A percentile compares a stretch with the other conserved stretches of the same genome.
Evolutionary conservation across 92 coral and sea anemone genomes (phyloP).

Genomic region (Diadumene lineata): DNA sequence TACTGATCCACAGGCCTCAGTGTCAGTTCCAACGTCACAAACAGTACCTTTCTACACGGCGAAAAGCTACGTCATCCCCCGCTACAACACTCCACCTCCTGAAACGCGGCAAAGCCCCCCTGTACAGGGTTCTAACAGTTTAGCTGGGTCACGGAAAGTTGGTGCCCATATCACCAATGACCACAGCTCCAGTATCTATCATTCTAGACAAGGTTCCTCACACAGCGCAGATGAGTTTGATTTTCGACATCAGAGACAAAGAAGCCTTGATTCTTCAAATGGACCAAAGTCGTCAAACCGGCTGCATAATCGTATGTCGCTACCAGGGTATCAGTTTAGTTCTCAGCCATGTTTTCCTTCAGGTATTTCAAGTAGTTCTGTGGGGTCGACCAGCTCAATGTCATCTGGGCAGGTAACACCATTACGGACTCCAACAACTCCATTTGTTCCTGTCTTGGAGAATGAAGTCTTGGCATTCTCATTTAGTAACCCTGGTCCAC

Average conservation of each 20-base stretch:
- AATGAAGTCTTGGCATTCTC: slow-evolving; percentile 70
- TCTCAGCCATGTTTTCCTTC: slow-evolving; percentile 68
- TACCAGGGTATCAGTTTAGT: slow-evolving; percentile 51
- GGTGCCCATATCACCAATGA: slow-evolving; percentile 3
- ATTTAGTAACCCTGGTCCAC: slow-evolving; percentile 57
- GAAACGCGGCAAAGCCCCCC: slow-evolving; percentile 79
- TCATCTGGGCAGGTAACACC: slow-evolving; percentile 98
- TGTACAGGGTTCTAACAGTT: slow-evolving; percentile 49
- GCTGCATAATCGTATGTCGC: slow-evolving; percentile 63
- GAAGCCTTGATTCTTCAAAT: slow-evolving; percentile 31
- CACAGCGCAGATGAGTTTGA: slow-evolving; percentile 71
- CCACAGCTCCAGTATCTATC: slow-evolving; percentile 23
- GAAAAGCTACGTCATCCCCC: slow-evolving; percentile 69
- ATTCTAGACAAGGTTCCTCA: slow-evolving; percentile 71
- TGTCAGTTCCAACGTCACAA: slow-evolving; percentile 71
- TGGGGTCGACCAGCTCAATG: slow-evolving; percentile 66
- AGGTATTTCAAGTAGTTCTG: slow-evolving; percentile 68
- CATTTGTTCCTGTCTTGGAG: slow-evolving; percentile 71
- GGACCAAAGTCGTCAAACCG: slow-evolving; percentile 24
- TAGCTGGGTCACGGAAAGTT: neutral
- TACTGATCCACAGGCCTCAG: slow-evolving; percentile 74
- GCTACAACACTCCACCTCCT: slow-evolving; percentile 52
- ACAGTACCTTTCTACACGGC: slow-evolving; percentile 85
- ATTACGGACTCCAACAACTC: slow-evolving; percentile 81
- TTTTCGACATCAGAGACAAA: slow-evolving; percentile 19